Evolutionary conservation across 2,113 vertebrate species (phyloP), one percentile per base, ranked within the genome.

Genomic region (Arizona elegans): DNA sequence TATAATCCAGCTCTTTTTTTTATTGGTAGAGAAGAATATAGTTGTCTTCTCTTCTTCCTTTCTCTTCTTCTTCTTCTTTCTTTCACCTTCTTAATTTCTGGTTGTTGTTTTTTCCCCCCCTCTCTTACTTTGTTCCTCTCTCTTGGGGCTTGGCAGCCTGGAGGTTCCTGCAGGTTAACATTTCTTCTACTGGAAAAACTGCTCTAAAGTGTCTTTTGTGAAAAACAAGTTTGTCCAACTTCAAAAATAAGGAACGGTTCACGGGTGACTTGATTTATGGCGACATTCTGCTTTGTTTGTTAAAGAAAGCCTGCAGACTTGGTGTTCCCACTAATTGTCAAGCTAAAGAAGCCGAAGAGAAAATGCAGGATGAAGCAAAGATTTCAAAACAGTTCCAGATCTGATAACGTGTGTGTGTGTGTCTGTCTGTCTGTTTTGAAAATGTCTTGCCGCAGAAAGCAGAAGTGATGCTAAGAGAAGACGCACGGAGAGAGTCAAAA

Each of bases 401-500:
- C 33, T 9, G 70, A 33, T 75, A 75, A 75, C n/a, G 2, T 75
- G n/a, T 19, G 12, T 65, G 26, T 70, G 26, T 15, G n/a, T 29
- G 59, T 50, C 47, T 50, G 47, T 50, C 47, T 50, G 47, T 75
- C 13, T 75, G 33, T 38, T 43, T 81, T 89, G 10, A 24, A 92
- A 97, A 87, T 97, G 97, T 89, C 33, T 96, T 96, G 96, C 90
- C 93, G 94, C 96, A 99, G 99, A 99, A 95, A 98, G 97, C 97
- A 98, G 99, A 96, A 97, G 98, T 93, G 99, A 99, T 88, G 98
- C 98, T 58, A 99, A 99, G 96, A 98, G 99, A 94, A 98, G 99
- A 94, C 98, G 99, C 93, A 99, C 99, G 2, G 99, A 99, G 95
- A 98, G 99, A 95, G 98, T 98, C 94, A 98, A 98, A 92, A 97